A percentile compares a stretch with the other conserved stretches of the same genome.
These are phyloP conservation scores for Panthera leo DNA, from an alignment of 2,113 vertebrate species.

Conservation along the genomic window DNA sequence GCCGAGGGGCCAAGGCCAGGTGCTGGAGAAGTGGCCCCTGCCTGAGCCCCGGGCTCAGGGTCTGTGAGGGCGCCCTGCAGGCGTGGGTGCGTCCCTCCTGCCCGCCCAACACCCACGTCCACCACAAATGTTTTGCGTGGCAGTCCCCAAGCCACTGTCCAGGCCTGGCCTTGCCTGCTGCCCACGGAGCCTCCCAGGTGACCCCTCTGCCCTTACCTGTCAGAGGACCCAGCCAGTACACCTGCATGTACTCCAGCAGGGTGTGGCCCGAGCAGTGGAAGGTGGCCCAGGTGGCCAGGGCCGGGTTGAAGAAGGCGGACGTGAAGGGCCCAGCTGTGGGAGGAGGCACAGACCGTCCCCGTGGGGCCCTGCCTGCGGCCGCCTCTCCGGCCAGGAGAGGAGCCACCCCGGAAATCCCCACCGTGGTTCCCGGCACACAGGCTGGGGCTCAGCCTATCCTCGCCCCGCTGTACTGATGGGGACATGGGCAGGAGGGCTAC, in stretches of 20 bases:
- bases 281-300: conserved; percentile 87
- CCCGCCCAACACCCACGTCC: too few relatives aligned
- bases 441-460: fast-evolving
- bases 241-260: conserved; percentile 86
- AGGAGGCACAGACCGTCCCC: background rate
- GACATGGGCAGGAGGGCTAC: fast-evolving
- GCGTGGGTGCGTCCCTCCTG: too few relatives aligned
- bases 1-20: background rate
- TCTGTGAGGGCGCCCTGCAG: too few relatives aligned
- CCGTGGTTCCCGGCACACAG: background rate
- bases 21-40: too few relatives aligned
- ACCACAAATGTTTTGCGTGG: background rate
- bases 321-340: conserved; percentile 87
- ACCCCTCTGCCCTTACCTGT: conserved; percentile 83
- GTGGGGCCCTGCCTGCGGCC: fast-evolving
- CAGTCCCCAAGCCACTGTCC: background rate
- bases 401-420: fast-evolving
- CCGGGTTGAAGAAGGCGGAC: conserved; percentile 90
- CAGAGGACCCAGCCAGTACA: conserved; percentile 92
- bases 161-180: background rate
- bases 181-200: fast-evolving
- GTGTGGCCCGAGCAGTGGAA: conserved; percentile 91
- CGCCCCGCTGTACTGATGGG: fast-evolving
- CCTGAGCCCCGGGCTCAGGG: background rate
- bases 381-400: too few relatives aligned